Base-by-base conservation (phyloP, 2,113 vertebrate genomes). In the Otocyon megalotis region DNA sequence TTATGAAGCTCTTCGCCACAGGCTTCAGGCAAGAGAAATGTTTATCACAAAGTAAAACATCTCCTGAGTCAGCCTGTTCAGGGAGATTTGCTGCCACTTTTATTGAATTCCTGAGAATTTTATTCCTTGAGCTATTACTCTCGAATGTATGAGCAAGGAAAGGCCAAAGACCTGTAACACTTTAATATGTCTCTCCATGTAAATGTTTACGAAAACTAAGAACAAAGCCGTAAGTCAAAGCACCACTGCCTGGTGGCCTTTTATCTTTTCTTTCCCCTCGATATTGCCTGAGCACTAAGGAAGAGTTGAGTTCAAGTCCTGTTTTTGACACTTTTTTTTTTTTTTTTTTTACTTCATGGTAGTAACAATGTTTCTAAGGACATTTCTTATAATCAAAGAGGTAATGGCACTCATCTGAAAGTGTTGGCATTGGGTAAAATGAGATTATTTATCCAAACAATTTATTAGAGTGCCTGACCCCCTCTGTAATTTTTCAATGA, bases 91-190 rank as follows among this genome's bases (percentile, higher is more conserved):
- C 69, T 56, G 74, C 69, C 74, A 88, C 53, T 88, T 97, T 85
- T 94, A 94, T 80, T 88, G 90, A 97, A 97, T 97, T 97, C 94
- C 69, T 81, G 62, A 94, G 72, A 54, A 60, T 84, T 97, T 96
- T 96, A 90, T 97, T 96, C 43, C 84, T 90, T 2, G 1, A 94
- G 62, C n/a, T 80, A 83, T 96, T 96, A 84, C 80, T 95, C 69
- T 97, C n/a, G 76, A 94, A 90, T 89, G 16, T n/a, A 76, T 67
- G 20, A 92, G 94, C 80, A 93, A 80, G 80, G 24, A 93, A 89
- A 96, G 89, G 87, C 77, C 94, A 85, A 16, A 74, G 30, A 19
- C 79, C 37, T 79, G 4, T 26, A 74, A 50, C 35, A 19, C 62
- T 95, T 90, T 87, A 90, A 74, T 89, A 54, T 76, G 48, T 67